Base-by-base conservation (phyloP, 2,113 vertebrate genomes). In the Neomonachus schauinslandi region DNA sequence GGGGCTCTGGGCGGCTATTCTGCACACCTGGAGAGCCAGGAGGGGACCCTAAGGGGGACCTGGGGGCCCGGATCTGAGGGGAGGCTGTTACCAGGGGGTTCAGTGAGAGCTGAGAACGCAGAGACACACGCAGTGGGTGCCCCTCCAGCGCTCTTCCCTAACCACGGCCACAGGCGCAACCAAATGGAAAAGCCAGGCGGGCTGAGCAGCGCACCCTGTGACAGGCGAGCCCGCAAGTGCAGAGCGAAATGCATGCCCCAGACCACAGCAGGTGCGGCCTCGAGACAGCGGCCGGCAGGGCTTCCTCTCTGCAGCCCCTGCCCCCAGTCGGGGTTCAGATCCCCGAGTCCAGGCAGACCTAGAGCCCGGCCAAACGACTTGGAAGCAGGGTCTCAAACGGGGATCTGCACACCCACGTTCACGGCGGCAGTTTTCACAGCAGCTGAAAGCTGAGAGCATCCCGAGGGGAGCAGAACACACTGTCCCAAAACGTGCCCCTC, bases 61-160 rank as follows among this genome's bases (percentile, higher is more conserved):
- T 5, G 10, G 39, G 49, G 19, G 16, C 85, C 13, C 4, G 69
- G 46, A 65, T 8, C 46, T 7, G 10, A 74, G n/a, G 24, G 28
- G 11, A 46, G 51, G 31, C 36, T 36, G 61, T 46, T 9, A 8
- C 14, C 19, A 31, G 2, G 26, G 16, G 59, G 16, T 1, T 3
- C 26, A 72, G 39, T 8, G 15, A 55, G 39, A 80, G 51, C 7
- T 4, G 15, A 5, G 49, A 15, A 59, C n/a, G n/a, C 19, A 11
- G 21, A 49, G 51, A 46, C 21, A 10, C 3, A 16, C 0, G 13
- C 0, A 8, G 19, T 10, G 31, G 83, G 55, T 0, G 2, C 26
- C 36, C 72, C n/a, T 77, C 39, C 42, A 16, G 19, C 0, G 2
- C 12, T 19, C 61, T 16, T 42, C 22, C 28, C 22, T 42, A 33